Evolutionary conservation across 2,113 vertebrate species (phyloP).

Genomic region (Platichthys flesus): DNA sequence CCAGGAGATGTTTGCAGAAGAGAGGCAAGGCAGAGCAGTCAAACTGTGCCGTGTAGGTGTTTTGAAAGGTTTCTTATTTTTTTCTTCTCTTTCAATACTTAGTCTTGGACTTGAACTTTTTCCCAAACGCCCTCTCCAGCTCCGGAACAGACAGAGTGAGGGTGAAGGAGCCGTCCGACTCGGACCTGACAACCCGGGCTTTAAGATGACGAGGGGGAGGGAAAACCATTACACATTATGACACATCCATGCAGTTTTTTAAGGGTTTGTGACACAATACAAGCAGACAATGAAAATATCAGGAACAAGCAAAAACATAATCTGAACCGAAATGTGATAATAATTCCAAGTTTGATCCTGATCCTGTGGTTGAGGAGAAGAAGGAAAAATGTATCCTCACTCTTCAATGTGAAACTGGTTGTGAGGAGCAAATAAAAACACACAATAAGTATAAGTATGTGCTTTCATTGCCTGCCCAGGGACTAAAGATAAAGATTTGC

Average conservation of each 20-base stretch:
- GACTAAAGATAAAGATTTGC: too few relatives aligned
- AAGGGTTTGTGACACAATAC: not conserved
- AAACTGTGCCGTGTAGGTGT: not conserved
- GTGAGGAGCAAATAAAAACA: too few relatives aligned
- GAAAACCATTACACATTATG: constrained; percentile 31
- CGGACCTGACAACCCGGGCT: constrained; percentile 81
- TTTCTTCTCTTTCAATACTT: constrained; percentile 81
- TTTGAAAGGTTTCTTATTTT: constrained; percentile 36
- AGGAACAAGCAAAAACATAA: too few relatives aligned
- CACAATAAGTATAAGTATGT: too few relatives aligned
- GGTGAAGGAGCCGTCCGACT: constrained; percentile 83
- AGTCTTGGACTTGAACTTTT: constrained; percentile 85
- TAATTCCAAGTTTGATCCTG: too few relatives aligned
- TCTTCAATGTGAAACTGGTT: too few relatives aligned
- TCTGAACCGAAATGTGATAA: too few relatives aligned
- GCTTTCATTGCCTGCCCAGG: too few relatives aligned
- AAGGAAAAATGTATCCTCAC: too few relatives aligned
- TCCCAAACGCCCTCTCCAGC: constrained; percentile 84
- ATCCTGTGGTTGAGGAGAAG: too few relatives aligned
- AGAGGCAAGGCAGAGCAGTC: constrained; percentile 40
- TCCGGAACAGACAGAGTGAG: constrained; percentile 84
- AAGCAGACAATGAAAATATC: not conserved
- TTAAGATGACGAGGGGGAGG: constrained; percentile 74
- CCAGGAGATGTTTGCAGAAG: constrained; percentile 47
- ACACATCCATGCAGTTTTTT: not conserved